Percentiles rank a stretch among this genome's conserved stretches.
phyloP scores from a whole-genome alignment of 2,797 vertebrate species.

The Acrossocheilus fasciatus region DNA sequence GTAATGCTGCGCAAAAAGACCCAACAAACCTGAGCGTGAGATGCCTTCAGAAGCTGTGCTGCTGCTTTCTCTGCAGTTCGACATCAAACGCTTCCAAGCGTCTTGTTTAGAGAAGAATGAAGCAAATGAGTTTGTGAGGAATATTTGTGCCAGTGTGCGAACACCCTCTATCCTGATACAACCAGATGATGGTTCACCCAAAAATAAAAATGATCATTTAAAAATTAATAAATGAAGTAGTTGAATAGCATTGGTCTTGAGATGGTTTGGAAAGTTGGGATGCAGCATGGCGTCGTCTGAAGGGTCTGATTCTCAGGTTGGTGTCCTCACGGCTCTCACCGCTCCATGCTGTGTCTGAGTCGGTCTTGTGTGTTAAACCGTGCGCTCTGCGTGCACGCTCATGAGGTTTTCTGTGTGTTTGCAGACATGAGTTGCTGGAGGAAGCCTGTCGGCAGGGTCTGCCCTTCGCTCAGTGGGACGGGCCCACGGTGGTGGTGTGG shows the following conservation, averaged over 20 bases:
- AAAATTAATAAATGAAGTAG: background rate
- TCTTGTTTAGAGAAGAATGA: background rate
- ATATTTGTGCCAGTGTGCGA: background rate
- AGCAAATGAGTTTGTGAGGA: background rate
- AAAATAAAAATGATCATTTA: background rate
- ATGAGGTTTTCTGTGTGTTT: constrained; percentile 20
- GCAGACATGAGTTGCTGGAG: constrained; percentile 92
- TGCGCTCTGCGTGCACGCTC: background rate
- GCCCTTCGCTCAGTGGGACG: constrained; percentile 97
- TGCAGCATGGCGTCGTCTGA: no score
- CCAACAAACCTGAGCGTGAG: background rate
- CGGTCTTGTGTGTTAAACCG: no score
- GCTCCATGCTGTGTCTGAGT: background rate
- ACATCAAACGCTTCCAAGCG: background rate
- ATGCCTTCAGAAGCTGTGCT: background rate
- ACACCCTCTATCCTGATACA: background rate
- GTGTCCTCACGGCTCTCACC: background rate
- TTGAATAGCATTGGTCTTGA: background rate
- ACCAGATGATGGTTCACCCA: background rate
- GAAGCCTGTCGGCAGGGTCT: constrained; percentile 93
- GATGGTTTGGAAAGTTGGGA: background rate
- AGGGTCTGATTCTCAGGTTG: background rate
- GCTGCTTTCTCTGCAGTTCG: background rate
- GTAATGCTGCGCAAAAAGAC: background rate
- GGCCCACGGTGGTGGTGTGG: constrained; percentile 96